Evolutionary conservation across 2,888 invertebrate genomes (phyloP), one percentile per base, ranked within the genome.

Genomic region (Agriopis marginaria): DNA sequence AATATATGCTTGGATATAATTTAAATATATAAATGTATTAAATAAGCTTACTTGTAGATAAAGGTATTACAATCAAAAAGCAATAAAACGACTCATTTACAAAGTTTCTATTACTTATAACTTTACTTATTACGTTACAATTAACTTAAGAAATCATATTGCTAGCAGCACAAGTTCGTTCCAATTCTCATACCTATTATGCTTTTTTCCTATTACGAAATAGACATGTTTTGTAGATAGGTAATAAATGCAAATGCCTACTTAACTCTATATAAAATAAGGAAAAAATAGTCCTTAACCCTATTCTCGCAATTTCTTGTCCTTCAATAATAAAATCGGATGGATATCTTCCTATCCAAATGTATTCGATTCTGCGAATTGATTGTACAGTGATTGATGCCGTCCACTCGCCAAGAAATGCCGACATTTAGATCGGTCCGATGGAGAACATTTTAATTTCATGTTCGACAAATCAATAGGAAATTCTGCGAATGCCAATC

Each of bases 361-460:
- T 70, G 51, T 70, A 70, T 66, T 70, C 75, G 70, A 70, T 74
- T 68, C 59, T 72, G 70, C 73, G 77, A 82, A 82, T 81, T 79
- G 80, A 75, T 82, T 70, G 67, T 64, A 71, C 69, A 59, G 79
- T 82, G 82, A 82, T 82, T 83, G 80, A 81, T 83, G 77, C 72
- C 76, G 68, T 75, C 77, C 74, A 75, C 75, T 78, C 68, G 68
- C 61, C 71, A 68, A 71, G 72, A 73, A 72, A 77, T 77, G 69
- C 66, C 61, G 66, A 64, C 62, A 60, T 64, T 56, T 63, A 68
- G 55, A 67, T 69, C 59, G 55, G 66, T 62, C 56, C 50, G 55
- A 55, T 47, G 54, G 55, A 66, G 60, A 62, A 71, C 67, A 67
- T 71, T 71, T 71, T 71, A 71, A 64, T 72, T 72, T 71, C 67